A percentile compares a stretch with the other conserved stretches of the same genome.
phyloP scores from a whole-genome alignment of 2,888 invertebrate genomes.

The Amphiduros pacificus region DNA sequence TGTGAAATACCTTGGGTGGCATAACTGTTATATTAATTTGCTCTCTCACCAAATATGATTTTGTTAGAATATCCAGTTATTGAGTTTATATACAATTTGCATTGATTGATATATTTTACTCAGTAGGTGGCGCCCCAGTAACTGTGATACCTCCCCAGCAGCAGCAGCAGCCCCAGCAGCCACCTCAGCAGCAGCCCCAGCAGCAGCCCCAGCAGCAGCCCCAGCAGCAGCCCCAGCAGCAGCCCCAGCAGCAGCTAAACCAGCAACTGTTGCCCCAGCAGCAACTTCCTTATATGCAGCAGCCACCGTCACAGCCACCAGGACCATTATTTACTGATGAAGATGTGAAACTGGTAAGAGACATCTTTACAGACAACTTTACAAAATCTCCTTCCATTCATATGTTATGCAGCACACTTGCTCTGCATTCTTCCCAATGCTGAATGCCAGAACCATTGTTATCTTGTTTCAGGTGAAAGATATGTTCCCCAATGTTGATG shows the following conservation, averaged over 20 bases:
- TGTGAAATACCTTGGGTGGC: too few relatives aligned
- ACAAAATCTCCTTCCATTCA: too few relatives aligned
- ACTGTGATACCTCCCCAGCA: not conserved
- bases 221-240: not conserved
- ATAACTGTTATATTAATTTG: too few relatives aligned
- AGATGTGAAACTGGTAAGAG: conserved; percentile 63
- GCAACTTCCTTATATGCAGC: conserved; percentile 6
- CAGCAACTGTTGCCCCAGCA: conserved; percentile 9
- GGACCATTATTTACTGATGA: conserved; percentile 54
- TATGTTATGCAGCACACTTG: too few relatives aligned
- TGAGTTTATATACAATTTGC: too few relatives aligned
- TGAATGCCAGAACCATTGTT: too few relatives aligned
- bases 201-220: not conserved
- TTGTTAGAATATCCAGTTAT: too few relatives aligned
- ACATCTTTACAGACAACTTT: too few relatives aligned
- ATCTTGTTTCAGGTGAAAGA: conserved; percentile 69
- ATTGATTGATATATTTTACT: too few relatives aligned
- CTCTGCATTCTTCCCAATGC: too few relatives aligned
- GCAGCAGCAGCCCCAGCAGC: not conserved
- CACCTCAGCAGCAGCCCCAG: not conserved
- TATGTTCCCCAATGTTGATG: conserved; percentile 95
- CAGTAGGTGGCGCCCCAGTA: conserved; percentile 3
- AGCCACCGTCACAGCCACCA: conserved; percentile 17
- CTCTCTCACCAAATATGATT: too few relatives aligned
- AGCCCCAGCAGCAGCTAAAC: not conserved